These are phyloP conservation scores for Metalampra italica DNA, from an alignment of 2,888 invertebrate genomes.

Conservation along the genomic window DNA sequence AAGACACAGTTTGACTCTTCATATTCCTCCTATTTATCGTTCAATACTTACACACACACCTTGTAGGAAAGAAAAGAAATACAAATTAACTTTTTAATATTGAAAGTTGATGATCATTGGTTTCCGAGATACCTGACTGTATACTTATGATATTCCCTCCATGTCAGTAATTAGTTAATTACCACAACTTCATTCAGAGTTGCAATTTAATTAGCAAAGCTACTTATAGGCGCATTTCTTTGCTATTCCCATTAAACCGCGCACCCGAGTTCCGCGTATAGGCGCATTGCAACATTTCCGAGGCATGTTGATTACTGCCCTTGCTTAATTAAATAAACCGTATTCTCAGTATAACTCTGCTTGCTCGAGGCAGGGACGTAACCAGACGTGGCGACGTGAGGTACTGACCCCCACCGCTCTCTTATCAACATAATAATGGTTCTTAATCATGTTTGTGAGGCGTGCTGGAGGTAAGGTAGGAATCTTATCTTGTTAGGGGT, in stretches of 20 bases:
- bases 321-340: slow-evolving; percentile 69
- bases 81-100: too few relatives aligned
- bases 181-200: not conserved
- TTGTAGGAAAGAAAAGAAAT: too few relatives aligned
- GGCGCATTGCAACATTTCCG: slow-evolving; percentile 25
- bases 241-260: slow-evolving; percentile 11
- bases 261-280: slow-evolving; percentile 19
- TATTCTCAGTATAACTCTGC: slow-evolving; percentile 32
- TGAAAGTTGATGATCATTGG: too few relatives aligned
- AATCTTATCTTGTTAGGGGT: too few relatives aligned
- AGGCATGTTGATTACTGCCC: slow-evolving; percentile 55
- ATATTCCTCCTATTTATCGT: too few relatives aligned
- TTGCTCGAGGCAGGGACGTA: not conserved
- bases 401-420: too few relatives aligned
- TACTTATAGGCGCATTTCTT: slow-evolving; percentile 4
- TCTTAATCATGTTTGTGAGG: too few relatives aligned
- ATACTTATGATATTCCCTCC: not conserved
- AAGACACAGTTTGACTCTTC: too few relatives aligned
- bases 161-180: not conserved
- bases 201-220: not conserved
- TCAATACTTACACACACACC: too few relatives aligned
- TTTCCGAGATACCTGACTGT: not conserved
- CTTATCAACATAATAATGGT: too few relatives aligned
- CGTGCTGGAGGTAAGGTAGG: too few relatives aligned
- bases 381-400: too few relatives aligned